Base-by-base conservation (phyloP, 2,113 vertebrate genomes). In the Channa maculata region DNA sequence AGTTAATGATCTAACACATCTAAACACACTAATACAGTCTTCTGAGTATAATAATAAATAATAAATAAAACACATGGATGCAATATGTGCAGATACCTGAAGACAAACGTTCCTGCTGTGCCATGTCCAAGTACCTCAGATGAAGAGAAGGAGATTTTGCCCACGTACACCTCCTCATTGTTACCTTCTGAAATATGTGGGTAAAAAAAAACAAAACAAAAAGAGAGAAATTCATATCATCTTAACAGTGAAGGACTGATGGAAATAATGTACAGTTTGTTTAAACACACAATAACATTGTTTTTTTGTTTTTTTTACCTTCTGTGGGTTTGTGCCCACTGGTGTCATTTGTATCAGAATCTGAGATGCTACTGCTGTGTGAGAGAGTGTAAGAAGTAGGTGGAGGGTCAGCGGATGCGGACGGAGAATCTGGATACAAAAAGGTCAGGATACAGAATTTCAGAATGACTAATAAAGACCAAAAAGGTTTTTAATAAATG, bases 81-180 rank as follows among this genome's bases (percentile, higher is more conserved):
- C 33, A 36, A 5, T 33, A 11, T 2, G 13, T 7, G 8, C 5
- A 24, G n/a, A 2, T 46, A 68, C 98, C 96, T 95, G 92, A 98
- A 99, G 11, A 99, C 97, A 69, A 98, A 97, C 0, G 98, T 99
- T 64, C 98, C 98, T 0, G 95, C 95, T 5, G 97, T 95, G 58
- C 98, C 98, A 0, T 95, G 96, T 66, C 98, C 98, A 49, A 99
- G 93, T 63, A 98, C 94, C 0, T 97, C 95, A 41, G 94, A 91
- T 13, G 96, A 91, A 34, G 84, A 93, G 89, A 99, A 99, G 83
- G 96, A 97, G 83, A 99, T 91, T 88, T 99, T 99, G n/a, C 98
- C 98, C 63, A 99, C 95, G 0, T 93, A 84, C 6, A 96, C 91
- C 58, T 95, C 68, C 0, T 95, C 94, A 0, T 62, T 24, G 44